Evolutionary conservation across 2,113 vertebrate species (phyloP).

Genomic region (Clupea harengus): DNA sequence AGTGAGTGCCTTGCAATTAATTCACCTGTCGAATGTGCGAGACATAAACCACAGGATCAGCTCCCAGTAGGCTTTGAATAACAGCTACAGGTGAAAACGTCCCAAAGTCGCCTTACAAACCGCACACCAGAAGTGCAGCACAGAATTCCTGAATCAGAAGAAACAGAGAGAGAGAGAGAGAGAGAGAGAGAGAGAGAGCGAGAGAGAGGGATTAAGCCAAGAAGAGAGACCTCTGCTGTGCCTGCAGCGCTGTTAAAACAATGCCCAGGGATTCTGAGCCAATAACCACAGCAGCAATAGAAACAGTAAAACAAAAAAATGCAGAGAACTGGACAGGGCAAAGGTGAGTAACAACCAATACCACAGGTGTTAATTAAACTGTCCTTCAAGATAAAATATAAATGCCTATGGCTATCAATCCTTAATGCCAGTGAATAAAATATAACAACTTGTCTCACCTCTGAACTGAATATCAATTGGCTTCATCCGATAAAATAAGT

Average conservation of each 20-base stretch:
- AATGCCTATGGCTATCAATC: not conserved
- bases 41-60: too few relatives aligned
- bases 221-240: too few relatives aligned
- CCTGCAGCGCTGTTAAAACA: not conserved
- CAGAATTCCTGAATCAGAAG: too few relatives aligned
- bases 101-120: too few relatives aligned
- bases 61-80: too few relatives aligned
- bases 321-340: not conserved
- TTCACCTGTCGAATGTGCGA: not conserved
- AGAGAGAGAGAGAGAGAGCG: too few relatives aligned
- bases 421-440: not conserved
- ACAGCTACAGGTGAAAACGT: too few relatives aligned
- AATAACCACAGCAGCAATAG: not conserved
- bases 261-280: not conserved
- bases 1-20: not conserved
- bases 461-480: not conserved
- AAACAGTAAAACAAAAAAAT: not conserved
- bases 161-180: too few relatives aligned
- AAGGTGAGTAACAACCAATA: not conserved
- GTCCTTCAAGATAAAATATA: constrained; percentile 7
- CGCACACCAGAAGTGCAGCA: too few relatives aligned
- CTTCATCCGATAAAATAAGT: not conserved
- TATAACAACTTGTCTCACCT: constrained; percentile 3
- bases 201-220: not conserved
- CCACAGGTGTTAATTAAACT: not conserved